Percentiles rank a stretch among this genome's conserved stretches.
Conservation (phyloP, 1,140 invertebrate genomes). For the Musca vetustissima region DNA sequence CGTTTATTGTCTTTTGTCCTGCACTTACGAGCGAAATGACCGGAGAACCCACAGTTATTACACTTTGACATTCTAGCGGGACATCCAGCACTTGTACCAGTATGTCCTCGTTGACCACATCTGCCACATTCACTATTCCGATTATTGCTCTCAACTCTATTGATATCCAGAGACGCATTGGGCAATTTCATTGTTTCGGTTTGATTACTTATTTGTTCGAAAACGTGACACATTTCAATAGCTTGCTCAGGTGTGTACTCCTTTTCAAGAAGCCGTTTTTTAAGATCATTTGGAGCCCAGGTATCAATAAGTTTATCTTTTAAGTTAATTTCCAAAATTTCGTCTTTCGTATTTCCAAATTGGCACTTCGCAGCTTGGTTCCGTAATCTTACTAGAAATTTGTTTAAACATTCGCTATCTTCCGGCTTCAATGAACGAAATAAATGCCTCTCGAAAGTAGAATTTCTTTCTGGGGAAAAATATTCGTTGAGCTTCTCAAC, state of each 20-base stretch:
- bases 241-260: background rate
- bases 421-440: constrained; percentile 12
- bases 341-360: constrained; percentile 26
- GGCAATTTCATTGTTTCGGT: constrained; percentile 9
- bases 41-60: background rate
- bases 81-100: background rate
- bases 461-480: constrained; percentile 22
- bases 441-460: constrained; percentile 14
- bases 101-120: background rate
- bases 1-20: too few relatives aligned
- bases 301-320: constrained; percentile 37
- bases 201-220: constrained; percentile 16
- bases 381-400: constrained; percentile 31
- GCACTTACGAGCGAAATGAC: background rate
- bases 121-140: background rate
- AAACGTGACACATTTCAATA: background rate
- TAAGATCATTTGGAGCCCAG: constrained; percentile 30
- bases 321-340: constrained; percentile 14
- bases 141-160: background rate
- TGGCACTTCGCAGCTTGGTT: constrained; percentile 33
- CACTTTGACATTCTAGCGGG: constrained; percentile 8
- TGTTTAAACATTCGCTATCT: constrained; percentile 26
- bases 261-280: constrained; percentile 27
- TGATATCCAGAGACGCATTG: constrained; percentile 17
- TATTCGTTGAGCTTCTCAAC: constrained; percentile 11